Conservation (phyloP, 2,113 vertebrate species). For the Microcebus murinus region DNA sequence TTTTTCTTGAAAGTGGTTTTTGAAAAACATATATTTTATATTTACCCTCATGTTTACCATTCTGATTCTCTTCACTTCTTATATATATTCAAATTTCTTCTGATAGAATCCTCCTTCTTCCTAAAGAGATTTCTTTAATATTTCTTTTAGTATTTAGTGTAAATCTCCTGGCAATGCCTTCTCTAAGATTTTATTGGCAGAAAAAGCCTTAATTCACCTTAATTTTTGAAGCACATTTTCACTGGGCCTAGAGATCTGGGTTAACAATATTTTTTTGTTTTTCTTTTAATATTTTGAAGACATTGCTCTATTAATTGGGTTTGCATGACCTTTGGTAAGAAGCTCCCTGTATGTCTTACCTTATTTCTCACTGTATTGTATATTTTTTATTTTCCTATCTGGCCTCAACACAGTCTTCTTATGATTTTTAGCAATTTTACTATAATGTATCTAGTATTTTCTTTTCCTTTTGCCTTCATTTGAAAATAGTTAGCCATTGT, state of each 20-base stretch:
- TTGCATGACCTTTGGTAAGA: not conserved
- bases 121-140: not conserved
- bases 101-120: not conserved
- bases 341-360: not conserved
- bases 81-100: not conserved
- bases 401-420: not conserved
- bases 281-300: not conserved
- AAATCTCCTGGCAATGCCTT: not conserved
- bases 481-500: not conserved
- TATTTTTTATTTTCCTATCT: not conserved
- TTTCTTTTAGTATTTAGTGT: not conserved
- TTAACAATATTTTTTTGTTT: no score
- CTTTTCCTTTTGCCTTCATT: not conserved
- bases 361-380: not conserved
- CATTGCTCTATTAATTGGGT: not conserved
- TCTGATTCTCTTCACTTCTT: not conserved
- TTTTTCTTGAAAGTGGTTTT: not conserved
- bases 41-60: not conserved
- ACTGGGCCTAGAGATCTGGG: not conserved
- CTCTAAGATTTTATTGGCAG: not conserved
- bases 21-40: not conserved
- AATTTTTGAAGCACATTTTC: not conserved
- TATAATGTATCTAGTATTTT: not conserved
- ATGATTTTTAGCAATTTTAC: not conserved
- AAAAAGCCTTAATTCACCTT: not conserved